Evolutionary conservation across 2,888 invertebrate genomes (phyloP), one percentile per base, ranked within the genome.

Genomic region (Agonopterix arenella): DNA sequence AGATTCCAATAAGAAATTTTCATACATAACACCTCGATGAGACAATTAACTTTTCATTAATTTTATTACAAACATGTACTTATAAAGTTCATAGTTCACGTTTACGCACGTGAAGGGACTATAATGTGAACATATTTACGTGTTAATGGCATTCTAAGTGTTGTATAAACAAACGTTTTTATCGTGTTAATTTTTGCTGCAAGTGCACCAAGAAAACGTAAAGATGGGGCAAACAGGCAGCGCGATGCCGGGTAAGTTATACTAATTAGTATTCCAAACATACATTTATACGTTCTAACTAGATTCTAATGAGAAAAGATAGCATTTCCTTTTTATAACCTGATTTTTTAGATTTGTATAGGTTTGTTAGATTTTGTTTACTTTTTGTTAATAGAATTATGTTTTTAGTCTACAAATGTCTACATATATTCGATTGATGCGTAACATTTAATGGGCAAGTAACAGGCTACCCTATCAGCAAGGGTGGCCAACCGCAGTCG

Each of bases 221-320:
- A 70, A 72, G 62, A 86, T 86, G 86, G 86, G 86, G 60, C 86
- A 84, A 52, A 79, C 78, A 37, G 85, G 84, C 54, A 84, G 84
- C 48, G 77, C 86, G 1, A 83, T 84, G 58, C 84, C 84, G 48
- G 84, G 86, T 85, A 76, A 84, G 84, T 80, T 53, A 41, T 28
- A 50, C 50, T 70, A 70, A 76, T 68, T 61, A 52, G 52, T 57
- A 49, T 49, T 64, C 50, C 60, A 67, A 70, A 69, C 60, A 63
- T 41, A 37, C n/a, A 44, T 40, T 47, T 18, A 54, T 52, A 51
- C 48, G 50, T 62, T 69, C 70, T 72, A 70, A 74, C 59, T 60
- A 59, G 66, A 63, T 56, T 76, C 74, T 76, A 73, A 77, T 66
- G 64, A 50, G 66, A 62, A 64, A 52, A 48, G 52, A 46, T 53